Percentiles rank a stretch among this genome's conserved stretches.
Conservation (phyloP, 1,140 invertebrate genomes). For the Schlechtendalia chinensis region DNA sequence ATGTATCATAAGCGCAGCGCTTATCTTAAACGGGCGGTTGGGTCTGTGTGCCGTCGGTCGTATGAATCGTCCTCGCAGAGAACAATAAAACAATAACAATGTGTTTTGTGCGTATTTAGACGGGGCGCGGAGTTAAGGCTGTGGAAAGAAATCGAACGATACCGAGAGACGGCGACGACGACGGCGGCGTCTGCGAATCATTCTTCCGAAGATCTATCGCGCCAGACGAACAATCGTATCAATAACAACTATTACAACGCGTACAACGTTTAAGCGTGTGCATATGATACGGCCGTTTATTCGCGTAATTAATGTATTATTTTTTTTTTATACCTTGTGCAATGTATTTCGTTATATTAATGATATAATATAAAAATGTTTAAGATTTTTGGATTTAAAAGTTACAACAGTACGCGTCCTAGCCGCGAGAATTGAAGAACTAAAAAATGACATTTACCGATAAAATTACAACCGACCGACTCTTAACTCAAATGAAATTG, state of each 20-base stretch:
- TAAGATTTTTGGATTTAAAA: too few relatives aligned
- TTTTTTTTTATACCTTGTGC: constrained; percentile 8
- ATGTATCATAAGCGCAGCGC: too few relatives aligned
- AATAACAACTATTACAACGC: constrained; percentile 4
- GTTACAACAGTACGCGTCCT: too few relatives aligned
- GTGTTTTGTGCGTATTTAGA: not conserved
- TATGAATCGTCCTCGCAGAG: too few relatives aligned
- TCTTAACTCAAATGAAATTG: too few relatives aligned
- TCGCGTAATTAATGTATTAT: not conserved
- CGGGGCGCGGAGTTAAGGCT: not conserved
- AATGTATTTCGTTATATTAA: constrained; percentile 17
- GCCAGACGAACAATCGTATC: not conserved
- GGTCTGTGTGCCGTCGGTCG: too few relatives aligned
- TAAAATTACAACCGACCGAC: too few relatives aligned
- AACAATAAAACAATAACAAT: too few relatives aligned
- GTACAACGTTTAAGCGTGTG: not conserved
- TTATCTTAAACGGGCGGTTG: too few relatives aligned
- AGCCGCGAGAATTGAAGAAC: too few relatives aligned
- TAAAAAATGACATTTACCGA: too few relatives aligned
- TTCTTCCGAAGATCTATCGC: not conserved
- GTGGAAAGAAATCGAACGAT: constrained; percentile 34
- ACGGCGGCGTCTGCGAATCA: not conserved
- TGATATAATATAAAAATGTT: not conserved
- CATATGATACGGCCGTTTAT: too few relatives aligned
- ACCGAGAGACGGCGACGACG: not conserved